Evolutionary conservation across 2,888 invertebrate species (phyloP), one percentile per base, ranked within the genome.

Genomic region (Palloptera scutellata): DNA sequence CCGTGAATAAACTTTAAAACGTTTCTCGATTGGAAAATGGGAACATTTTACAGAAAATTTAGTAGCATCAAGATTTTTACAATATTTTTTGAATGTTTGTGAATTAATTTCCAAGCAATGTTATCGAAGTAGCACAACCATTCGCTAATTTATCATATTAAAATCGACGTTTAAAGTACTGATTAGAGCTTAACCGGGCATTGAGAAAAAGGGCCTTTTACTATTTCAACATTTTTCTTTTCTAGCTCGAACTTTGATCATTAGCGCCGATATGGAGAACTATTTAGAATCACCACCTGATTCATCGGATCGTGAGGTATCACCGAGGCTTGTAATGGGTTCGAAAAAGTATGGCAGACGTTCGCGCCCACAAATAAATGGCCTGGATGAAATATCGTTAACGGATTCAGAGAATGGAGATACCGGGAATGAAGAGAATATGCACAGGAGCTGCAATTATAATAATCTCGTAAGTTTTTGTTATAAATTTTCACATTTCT

Each of bases 291-390:
- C 78, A 75, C 88, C 88, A 71, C 76, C 76, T 41, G 83, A 84
- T 61, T 88, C 88, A 8, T 89, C 91, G 0, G 91, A 89, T 72
- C 87, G 91, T 51, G 92, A 92, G 84, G 89, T 91, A 12, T 91
- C 90, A 1, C 92, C 92, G 4, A 91, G 91, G 79, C 89, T 90
- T 73, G 88, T 91, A 0, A 90, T 90, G 76, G 92, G 92, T 1
- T 88, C 90, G 30, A 92, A 92, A 79, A 91, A 91, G 80, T 92
- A 92, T 84, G 92, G 92, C 0, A 87, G 92, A 0, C 86, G 92
- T 58, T 91, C 91, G 2, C 87, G 91, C 52, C 91, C 91, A 12
- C 87, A 87, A 71, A 83, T 85, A 55, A 64, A 62, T 11, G 69
- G 19, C n/a, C 83, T 82, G 60, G 77, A 81, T 42, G 83, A 83